Percentiles rank a stretch among this genome's conserved stretches.
phyloP scores from a whole-genome alignment of 1,140 invertebrate genomes.

The Drosophila pseudoobscura region DNA sequence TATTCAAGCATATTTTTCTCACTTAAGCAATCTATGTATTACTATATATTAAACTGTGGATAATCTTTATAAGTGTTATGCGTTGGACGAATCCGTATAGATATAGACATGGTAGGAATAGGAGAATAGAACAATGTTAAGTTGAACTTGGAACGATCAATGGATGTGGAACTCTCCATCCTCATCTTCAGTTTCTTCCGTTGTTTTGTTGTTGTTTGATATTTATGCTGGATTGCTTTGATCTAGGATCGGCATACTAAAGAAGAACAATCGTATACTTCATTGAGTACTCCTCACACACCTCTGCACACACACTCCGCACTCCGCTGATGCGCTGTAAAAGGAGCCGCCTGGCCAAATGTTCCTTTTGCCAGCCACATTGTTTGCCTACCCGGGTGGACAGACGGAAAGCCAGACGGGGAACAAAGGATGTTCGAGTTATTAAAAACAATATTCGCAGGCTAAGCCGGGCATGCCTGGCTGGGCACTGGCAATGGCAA shows the following conservation, averaged over 20 bases:
- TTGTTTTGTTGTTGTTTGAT: constrained; percentile 4
- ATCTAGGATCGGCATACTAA: constrained; percentile 39
- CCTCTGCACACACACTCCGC: too few species aligned
- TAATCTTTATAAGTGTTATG: constrained; percentile 22
- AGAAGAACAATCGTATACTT: constrained; percentile 24
- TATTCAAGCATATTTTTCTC: constrained; percentile 29
- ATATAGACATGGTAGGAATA: constrained; percentile 2
- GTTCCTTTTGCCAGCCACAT: constrained; percentile 54
- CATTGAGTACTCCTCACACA: constrained; percentile 6
- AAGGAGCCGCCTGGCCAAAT: constrained; percentile 63
- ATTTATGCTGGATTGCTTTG: constrained; percentile 18
- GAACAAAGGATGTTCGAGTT: constrained; percentile 56
- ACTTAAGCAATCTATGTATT: constrained; percentile 33
- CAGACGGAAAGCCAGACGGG: constrained; percentile 2
- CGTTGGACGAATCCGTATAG: constrained; percentile 14
- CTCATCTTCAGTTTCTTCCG: not conserved
- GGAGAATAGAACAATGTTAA: constrained; percentile 29
- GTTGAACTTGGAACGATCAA: constrained; percentile 38
- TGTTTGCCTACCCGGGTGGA: constrained; percentile 12
- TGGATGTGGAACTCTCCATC: constrained; percentile 8
- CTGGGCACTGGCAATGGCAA: constrained; percentile 28
- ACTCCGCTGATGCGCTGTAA: constrained; percentile 11
- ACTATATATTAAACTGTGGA: constrained; percentile 24
- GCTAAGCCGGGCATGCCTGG: constrained; percentile 55
- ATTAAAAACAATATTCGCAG: constrained; percentile 80